Conservation (phyloP, 2,888 invertebrate species). For the Hyposoter dolosus region DNA sequence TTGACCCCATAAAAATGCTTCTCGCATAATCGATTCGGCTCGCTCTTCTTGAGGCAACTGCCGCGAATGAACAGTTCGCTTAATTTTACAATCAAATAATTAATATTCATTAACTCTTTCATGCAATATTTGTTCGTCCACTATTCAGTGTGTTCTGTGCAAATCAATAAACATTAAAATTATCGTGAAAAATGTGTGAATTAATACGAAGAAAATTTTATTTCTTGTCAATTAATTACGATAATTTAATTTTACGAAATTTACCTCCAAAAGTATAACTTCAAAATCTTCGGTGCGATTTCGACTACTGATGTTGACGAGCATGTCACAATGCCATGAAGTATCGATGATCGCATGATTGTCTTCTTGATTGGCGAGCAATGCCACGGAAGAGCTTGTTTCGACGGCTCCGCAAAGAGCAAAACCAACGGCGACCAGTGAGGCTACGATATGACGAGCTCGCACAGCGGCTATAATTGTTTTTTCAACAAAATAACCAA, state of each 20-base stretch:
- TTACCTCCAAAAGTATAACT: constrained; percentile 81
- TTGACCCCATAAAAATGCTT: constrained; percentile 87
- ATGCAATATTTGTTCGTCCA: constrained; percentile 4
- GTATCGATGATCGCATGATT: constrained; percentile 84
- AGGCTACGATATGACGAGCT: constrained; percentile 86
- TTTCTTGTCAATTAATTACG: not conserved
- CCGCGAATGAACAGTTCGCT: constrained; percentile 17
- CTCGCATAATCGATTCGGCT: constrained; percentile 86
- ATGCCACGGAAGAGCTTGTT: constrained; percentile 86
- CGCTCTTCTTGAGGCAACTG: constrained; percentile 86
- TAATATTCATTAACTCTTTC: not conserved
- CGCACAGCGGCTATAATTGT: constrained; percentile 81
- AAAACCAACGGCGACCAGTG: constrained; percentile 86
- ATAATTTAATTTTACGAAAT: not conserved
- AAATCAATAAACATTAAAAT: not conserved
- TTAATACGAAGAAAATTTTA: not conserved
- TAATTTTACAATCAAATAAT: not conserved
- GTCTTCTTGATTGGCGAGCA: constrained; percentile 85
- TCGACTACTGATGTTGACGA: constrained; percentile 82
- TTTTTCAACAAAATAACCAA: not conserved
- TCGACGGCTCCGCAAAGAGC: constrained; percentile 87
- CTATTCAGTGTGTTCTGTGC: not conserved
- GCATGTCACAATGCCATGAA: constrained; percentile 84
- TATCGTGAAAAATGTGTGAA: not conserved
- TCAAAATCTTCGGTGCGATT: constrained; percentile 83